Evolutionary conservation across 2,113 vertebrate genomes (phyloP).

Genomic region (Sarotherodon lohbergeri): DNA sequence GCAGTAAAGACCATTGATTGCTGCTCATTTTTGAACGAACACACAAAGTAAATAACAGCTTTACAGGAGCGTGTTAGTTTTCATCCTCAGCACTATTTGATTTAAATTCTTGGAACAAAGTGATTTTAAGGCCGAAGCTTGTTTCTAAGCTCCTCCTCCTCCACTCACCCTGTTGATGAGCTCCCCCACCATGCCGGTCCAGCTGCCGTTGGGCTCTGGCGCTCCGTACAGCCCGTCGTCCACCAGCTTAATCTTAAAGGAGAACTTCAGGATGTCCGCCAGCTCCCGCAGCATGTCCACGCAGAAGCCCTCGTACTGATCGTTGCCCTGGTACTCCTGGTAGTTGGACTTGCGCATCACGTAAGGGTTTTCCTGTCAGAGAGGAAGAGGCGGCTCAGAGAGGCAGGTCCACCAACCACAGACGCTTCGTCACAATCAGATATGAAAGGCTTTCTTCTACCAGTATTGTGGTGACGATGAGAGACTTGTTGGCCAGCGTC

Average conservation of each 20-base stretch:
- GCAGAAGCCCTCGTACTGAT: slow-evolving; percentile 89
- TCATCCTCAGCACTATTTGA: neutral
- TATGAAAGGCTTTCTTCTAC: slow-evolving; percentile 48
- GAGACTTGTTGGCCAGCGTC: slow-evolving; percentile 84
- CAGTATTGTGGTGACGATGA: slow-evolving; percentile 87
- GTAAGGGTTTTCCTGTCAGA: slow-evolving; percentile 83
- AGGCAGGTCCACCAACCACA: neutral
- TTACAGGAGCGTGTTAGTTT: neutral
- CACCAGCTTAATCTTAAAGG: slow-evolving; percentile 84
- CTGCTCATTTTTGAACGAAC: neutral
- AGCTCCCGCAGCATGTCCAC: slow-evolving; percentile 91
- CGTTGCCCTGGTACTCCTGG: slow-evolving; percentile 76
- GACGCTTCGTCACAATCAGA: neutral
- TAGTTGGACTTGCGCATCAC: slow-evolving; percentile 85
- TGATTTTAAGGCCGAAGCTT: neutral
- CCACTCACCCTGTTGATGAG: slow-evolving; percentile 85
- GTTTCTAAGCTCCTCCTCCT: neutral
- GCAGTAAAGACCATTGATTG: neutral
- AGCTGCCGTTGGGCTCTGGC: slow-evolving; percentile 86
- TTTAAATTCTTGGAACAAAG: neutral
- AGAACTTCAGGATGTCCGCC: slow-evolving; percentile 83
- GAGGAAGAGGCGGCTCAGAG: neutral
- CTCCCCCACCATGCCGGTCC: slow-evolving; percentile 93
- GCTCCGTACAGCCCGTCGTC: slow-evolving; percentile 87
- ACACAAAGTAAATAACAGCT: neutral